Base-by-base conservation (phyloP, 2,888 invertebrate genomes). In the Plagodis pulveraria region DNA sequence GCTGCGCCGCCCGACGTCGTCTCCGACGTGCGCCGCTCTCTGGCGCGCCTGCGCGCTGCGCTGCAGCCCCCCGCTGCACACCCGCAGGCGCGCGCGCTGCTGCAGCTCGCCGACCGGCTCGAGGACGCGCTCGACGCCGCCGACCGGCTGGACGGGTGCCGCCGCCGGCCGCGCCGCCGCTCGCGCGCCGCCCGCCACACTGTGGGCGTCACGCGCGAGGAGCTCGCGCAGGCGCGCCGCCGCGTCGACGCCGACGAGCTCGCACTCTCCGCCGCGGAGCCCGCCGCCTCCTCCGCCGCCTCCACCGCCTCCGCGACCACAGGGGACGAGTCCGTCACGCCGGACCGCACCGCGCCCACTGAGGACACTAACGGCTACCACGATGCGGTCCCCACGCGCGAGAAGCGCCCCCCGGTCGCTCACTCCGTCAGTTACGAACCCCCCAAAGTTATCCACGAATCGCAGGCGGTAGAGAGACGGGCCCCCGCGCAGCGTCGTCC, bases 171-270 rank as follows among this genome's bases (percentile, higher is more conserved):
- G 4, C 89, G 95, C 34, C 94, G 94, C 62, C 93, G 95, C 56
- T 93, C 94, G 65, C 94, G 96, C 36, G 94, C 95, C 63, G 94
- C 94, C 48, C 89, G 97, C 0, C 97, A 97, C 82, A 97, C 97
- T 0, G 96, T 97, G 32, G 97, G 96, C 48, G 97, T 97, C 12
- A 96, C 96, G 42, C 94, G 94, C 46, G 97, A 96, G 78, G 97
- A 97, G 76, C 85, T 97, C 34, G 96, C 95, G 4, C 95, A 96
- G 72, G 97, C 97, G 0, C 93, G 97, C 47, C 94, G 95, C 58
- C 94, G 96, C 76, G 94, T 97, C 68, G 96, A 96, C 81, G 74
- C 82, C 6, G 86, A 83, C 59, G 78, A 81, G 10, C 72, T 93
- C 64, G 63, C 83, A 70, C 72, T 76, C 8, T 72, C 66, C 11